Evolutionary conservation across 2,797 vertebrate genomes (phyloP), one percentile per base, ranked within the genome.

Genomic region (Myotis planiceps): DNA sequence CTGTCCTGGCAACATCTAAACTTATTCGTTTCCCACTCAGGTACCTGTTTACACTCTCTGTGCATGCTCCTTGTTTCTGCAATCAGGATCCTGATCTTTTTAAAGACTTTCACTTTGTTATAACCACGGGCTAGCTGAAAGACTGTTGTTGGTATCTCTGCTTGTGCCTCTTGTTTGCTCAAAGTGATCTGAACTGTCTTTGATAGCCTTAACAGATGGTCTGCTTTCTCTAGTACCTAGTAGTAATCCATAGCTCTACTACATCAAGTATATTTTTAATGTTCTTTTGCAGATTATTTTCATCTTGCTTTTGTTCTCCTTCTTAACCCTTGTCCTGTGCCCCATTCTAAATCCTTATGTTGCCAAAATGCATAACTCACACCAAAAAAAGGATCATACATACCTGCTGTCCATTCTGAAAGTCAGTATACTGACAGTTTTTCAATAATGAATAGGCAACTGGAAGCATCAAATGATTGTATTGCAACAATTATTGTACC

Each of bases 101-200:
- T 65, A 86, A 88, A 88, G 39, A 90, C 15, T 94, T 47, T 86
- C n/a, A 45, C 90, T 92, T 90, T 76, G 5, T 88, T 87, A 63
- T 25, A 39, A 66, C 25, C 65, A 49, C 10, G 14, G 18, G 88
- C 63, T 85, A 80, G 19, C 65, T 92, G 71, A 96, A 32, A 87
- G 34, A 51, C 71, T 12, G 5, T 86, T 78, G 14, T 4, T 92
- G 27, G 34, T 74, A 9, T 94, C 47, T 89, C 47, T 87, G 29
- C 37, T 69, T 65, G 12, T 88, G 29, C 39, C 63, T 81, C 42
- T 63, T 58, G 16, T 80, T 93, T 90, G 29, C 69, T 90, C 76
- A 96, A 25, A 95, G 66, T 72, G 66, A 92, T 32, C 76, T 68
- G 75, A 19, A 37, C 63, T 74, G 0, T 68, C 47, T 90, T 49